phyloP scores from a whole-genome alignment of 2,888 invertebrate genomes.

The Lasioglossum villosulum region DNA sequence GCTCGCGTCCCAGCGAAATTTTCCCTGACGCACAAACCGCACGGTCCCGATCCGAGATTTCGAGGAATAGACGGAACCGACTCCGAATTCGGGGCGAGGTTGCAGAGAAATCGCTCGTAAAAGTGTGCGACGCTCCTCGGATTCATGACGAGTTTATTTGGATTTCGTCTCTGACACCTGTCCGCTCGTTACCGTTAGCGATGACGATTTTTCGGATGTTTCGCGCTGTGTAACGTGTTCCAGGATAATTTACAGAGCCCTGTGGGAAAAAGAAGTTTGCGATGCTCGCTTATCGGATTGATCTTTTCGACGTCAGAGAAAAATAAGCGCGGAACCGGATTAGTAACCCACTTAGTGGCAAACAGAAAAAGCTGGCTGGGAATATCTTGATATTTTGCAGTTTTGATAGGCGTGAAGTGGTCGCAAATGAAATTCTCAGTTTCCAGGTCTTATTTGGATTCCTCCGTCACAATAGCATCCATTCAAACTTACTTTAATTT shows the following conservation, averaged over 20 bases:
- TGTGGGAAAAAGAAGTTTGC: background rate
- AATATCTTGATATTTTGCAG: constrained; percentile 2
- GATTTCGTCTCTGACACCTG: constrained; percentile 7
- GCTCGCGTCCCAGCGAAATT: constrained; percentile 1
- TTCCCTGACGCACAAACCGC: background rate
- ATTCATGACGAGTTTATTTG: constrained; percentile 35
- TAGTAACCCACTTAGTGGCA: constrained; percentile 43
- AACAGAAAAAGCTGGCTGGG: constrained; percentile 15
- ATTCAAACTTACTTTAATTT: background rate
- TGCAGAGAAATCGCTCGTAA: constrained; percentile 59
- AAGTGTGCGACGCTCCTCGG: constrained; percentile 20
- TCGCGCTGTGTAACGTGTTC: background rate
- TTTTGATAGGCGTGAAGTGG: background rate
- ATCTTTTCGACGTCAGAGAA: constrained; percentile 26
- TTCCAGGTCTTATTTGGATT: background rate
- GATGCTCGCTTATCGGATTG: constrained; percentile 17
- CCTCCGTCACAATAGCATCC: background rate
- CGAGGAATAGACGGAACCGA: constrained; percentile 36
- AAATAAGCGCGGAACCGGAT: constrained; percentile 49
- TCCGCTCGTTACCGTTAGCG: constrained; percentile 23
- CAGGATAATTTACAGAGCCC: background rate
- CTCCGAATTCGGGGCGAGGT: constrained; percentile 47
- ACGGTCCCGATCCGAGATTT: constrained; percentile 20
- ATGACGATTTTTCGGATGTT: background rate
- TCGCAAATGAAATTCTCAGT: background rate